These are phyloP conservation scores for Cladorhizidae sp. DNA, from an alignment of 37 sponge, comb jelly and placozoan species.

Conservation along the genomic window DNA sequence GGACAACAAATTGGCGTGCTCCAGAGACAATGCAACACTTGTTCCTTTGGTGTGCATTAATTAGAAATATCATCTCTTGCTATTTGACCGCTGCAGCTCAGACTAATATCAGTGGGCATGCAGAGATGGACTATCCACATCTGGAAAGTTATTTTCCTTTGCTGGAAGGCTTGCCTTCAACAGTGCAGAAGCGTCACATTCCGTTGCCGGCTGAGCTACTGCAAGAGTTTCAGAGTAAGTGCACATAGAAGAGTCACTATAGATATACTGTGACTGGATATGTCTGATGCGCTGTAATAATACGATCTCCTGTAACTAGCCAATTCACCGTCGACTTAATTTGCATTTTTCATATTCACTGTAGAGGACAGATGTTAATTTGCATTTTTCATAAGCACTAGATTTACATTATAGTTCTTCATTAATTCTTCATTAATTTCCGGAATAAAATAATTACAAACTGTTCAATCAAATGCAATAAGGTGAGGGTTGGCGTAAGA, in stretches of 20 bases:
- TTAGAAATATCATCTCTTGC: background rate
- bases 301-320: background rate
- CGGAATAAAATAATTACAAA: too few relatives aligned
- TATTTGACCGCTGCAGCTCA: slow-evolving; percentile 4
- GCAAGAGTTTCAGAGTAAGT: slow-evolving; percentile 91
- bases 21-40: background rate
- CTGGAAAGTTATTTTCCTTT: slow-evolving; percentile 50
- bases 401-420: too few relatives aligned
- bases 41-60: background rate
- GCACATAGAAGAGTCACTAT: too few relatives aligned
- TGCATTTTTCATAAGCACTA: too few relatives aligned
- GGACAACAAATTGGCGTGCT: background rate
- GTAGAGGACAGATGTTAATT: too few relatives aligned
- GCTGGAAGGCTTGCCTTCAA: slow-evolving; percentile 68
- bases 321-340: too few relatives aligned
- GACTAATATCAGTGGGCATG: slow-evolving; percentile 63
- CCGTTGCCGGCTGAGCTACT: slow-evolving; percentile 93
- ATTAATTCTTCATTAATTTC: too few relatives aligned
- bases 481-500: too few relatives aligned
- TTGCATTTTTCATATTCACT: too few relatives aligned
- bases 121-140: slow-evolving; percentile 86
- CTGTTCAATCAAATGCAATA: too few relatives aligned
- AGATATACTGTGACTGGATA: too few relatives aligned
- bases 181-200: slow-evolving; percentile 64
- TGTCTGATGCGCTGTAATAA: too few relatives aligned